These are phyloP conservation scores for Epinephelus coioides DNA, from an alignment of 2,797 vertebrate species.

Conservation along the genomic window DNA sequence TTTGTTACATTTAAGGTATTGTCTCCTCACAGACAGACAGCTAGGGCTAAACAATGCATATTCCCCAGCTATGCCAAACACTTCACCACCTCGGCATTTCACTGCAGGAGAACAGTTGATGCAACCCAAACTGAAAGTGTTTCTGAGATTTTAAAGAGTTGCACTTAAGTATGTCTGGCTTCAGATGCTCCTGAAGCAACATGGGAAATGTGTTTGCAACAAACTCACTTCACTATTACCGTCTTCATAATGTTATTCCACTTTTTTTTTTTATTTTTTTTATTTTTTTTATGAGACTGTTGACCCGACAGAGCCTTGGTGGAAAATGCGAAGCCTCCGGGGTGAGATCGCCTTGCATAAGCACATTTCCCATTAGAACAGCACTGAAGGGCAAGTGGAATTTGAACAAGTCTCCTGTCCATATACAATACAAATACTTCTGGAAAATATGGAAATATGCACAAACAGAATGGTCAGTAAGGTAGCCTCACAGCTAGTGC, in stretches of 20 bases:
- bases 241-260: constrained; percentile 81
- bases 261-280: constrained; percentile 35
- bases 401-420: constrained; percentile 68
- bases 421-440: constrained; percentile 62
- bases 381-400: constrained; percentile 79
- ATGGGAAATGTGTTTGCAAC: constrained; percentile 74
- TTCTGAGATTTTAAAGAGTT: constrained; percentile 62
- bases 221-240: constrained; percentile 75
- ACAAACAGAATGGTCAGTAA: constrained; percentile 41
- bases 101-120: constrained; percentile 52
- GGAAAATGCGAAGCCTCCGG: constrained; percentile 79
- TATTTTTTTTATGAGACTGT: constrained; percentile 71
- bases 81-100: constrained; percentile 41
- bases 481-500: constrained; percentile 27
- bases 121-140: constrained; percentile 56
- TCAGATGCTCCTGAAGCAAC: constrained; percentile 71
- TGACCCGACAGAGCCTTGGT: constrained; percentile 78
- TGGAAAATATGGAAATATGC: constrained; percentile 64
- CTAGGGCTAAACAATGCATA: constrained; percentile 15
- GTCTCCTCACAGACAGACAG: constrained; percentile 41
- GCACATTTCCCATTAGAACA: constrained; percentile 84
- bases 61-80: constrained; percentile 21
- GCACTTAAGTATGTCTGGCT: constrained; percentile 74
- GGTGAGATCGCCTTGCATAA: constrained; percentile 83
- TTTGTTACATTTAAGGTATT: constrained; percentile 33